These are phyloP conservation scores for Forbesichthys agassizii DNA, from an alignment of 2,113 vertebrate genomes.

Conservation along the genomic window DNA sequence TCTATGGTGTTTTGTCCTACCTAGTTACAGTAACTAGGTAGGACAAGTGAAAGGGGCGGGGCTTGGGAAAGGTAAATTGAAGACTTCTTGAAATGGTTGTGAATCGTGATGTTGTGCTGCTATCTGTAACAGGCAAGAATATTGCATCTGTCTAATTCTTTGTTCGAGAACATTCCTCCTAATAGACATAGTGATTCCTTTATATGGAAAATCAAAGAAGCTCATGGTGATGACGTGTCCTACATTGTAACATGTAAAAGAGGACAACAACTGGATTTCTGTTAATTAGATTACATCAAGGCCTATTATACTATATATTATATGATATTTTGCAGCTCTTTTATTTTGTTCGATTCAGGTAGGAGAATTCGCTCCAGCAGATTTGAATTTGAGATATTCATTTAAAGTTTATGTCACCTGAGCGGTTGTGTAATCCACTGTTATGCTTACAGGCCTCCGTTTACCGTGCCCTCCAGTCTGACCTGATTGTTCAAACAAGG, in stretches of 20 bases:
- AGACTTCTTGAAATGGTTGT: neutral
- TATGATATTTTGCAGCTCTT: constrained; percentile 18
- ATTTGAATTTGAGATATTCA: constrained; percentile 61
- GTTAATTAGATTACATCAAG: neutral
- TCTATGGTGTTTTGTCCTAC: too few relatives aligned
- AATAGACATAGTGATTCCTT: neutral
- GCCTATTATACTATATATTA: neutral
- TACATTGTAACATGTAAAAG: neutral
- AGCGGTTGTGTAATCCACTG: constrained; percentile 63
- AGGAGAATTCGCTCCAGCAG: constrained; percentile 63
- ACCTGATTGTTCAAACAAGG: constrained; percentile 69
- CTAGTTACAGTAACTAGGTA: too few relatives aligned
- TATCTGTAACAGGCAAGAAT: neutral
- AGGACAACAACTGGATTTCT: neutral
- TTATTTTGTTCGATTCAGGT: constrained; percentile 58
- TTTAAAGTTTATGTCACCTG: constrained; percentile 49
- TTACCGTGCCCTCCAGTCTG: constrained; percentile 60
- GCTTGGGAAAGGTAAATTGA: too few relatives aligned
- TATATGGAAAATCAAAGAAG: neutral
- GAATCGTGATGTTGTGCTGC: neutral
- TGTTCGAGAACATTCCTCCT: constrained; percentile 4
- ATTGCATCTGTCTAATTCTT: neutral
- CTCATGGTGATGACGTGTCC: neutral
- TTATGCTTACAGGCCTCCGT: constrained; percentile 63
- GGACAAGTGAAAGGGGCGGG: too few relatives aligned